Evolutionary conservation across 1,140 invertebrate species (phyloP), one percentile per base, ranked within the genome.

Genomic region (Sitophilus oryzae): DNA sequence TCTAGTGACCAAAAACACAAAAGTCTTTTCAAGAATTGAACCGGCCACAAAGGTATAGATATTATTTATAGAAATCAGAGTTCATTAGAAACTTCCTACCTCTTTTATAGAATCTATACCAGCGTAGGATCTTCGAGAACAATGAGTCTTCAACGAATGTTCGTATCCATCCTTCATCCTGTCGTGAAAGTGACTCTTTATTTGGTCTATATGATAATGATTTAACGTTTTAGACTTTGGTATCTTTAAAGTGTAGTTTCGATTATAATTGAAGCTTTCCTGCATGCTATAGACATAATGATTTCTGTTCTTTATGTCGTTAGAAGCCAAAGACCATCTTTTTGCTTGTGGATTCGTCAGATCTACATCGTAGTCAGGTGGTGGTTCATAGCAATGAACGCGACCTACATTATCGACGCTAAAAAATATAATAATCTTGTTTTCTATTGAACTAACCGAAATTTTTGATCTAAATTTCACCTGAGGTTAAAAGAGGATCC

Each of bases 281-380:
- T 30, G 25, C 25, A 6, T 30, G 5, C 25, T 5, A 11, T 56
- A 46, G 18, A 49, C 35, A 14, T 23, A n/a, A 18, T 41, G 43
- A 5, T 19, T 5, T 10, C 23, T 36, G 51, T 58, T 49, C 20
- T 46, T 38, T 38, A 63, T 60, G 20, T 60, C 35, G 38, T 59
- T 61, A 38, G 61, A 62, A 20, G 65, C 67, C 14, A 70, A 66
- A 0, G 69, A 71, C 69, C 69, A 71, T 30, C 69, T 52, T 15
- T 65, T 52, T 18, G 55, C 38, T 34, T 48, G 47, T 1, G 45
- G 49, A n/a, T 55, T 45, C 37, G 54, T 59, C 5, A 54, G 53
- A 35, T 63, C 58, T 15, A 64, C 53, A 42, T 71, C 69, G 47
- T 71, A 71, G 45, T 71, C 69, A 0, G 69, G 69, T 22, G 66